phyloP scores from a whole-genome alignment of 2,797 vertebrate species.

The Lepus oiostolus region DNA sequence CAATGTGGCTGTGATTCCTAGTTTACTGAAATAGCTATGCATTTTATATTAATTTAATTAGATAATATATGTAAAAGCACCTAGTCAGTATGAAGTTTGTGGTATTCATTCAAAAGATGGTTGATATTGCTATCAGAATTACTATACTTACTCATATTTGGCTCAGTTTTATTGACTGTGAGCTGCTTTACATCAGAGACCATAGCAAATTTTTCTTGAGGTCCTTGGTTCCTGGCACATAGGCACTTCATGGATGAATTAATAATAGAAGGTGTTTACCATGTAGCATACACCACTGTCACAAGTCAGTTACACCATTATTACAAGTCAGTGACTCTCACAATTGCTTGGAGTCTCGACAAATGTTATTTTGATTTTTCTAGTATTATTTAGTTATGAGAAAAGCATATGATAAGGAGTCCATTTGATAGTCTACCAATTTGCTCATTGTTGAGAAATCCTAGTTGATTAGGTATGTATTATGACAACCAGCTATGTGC shows the following conservation, averaged over 20 bases:
- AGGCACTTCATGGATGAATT: not conserved
- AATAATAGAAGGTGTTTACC: not conserved
- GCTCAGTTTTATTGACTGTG: not conserved
- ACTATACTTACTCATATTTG: not conserved
- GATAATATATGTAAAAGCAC: not conserved
- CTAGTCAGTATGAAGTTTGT: not conserved
- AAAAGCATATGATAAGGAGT: not conserved
- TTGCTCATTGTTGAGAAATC: constrained; percentile 46
- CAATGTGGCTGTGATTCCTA: not conserved
- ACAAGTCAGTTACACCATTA: not conserved
- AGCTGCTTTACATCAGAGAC: not conserved
- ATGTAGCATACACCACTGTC: not conserved
- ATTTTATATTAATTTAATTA: constrained; percentile 25
- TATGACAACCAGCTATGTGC: not conserved
- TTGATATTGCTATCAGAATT: not conserved
- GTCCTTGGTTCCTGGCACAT: not conserved
- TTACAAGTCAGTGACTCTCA: not conserved
- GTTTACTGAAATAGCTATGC: not conserved
- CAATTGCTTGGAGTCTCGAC: not conserved
- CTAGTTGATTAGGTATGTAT: constrained; percentile 23
- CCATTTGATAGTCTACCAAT: constrained; percentile 26
- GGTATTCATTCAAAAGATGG: not conserved
- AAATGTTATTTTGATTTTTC: constrained; percentile 68
- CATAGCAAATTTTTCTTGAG: not conserved
- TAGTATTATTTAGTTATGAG: constrained; percentile 21